Evolutionary conservation across 2,797 vertebrate species (phyloP).

Genomic region (Anabas testudineus): DNA sequence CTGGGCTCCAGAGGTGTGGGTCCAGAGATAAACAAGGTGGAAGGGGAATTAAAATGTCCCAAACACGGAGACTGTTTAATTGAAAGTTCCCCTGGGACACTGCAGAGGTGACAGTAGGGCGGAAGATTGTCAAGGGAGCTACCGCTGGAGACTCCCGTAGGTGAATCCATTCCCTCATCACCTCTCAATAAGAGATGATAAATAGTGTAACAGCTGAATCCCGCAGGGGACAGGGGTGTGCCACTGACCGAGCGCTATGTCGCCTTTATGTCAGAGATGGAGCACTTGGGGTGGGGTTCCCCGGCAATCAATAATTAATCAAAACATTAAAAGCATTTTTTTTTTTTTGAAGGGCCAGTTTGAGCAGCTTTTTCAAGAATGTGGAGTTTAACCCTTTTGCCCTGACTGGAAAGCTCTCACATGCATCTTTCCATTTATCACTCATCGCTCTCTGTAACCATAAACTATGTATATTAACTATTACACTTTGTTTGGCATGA

Average conservation of each 20-base stretch:
- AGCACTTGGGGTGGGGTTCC: conserved; percentile 32
- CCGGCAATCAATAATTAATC: conserved; percentile 85
- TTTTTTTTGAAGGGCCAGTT: conserved; percentile 75
- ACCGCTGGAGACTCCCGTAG: conserved; percentile 73
- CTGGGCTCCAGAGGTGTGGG: conserved; percentile 72
- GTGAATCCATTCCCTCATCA: conserved; percentile 79
- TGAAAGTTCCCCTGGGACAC: conserved; percentile 81
- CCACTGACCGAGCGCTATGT: conserved; percentile 37
- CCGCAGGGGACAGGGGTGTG: conserved; percentile 66
- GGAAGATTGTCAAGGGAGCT: conserved; percentile 64
- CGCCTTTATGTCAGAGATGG: conserved; percentile 71
- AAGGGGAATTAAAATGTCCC: conserved; percentile 83
- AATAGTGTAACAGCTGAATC: conserved; percentile 74
- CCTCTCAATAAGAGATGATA: conserved; percentile 80
- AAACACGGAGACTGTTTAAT: conserved; percentile 80
- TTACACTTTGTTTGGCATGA: too few species aligned
- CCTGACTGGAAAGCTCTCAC: too few species aligned
- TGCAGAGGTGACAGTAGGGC: conserved; percentile 49
- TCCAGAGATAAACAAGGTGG: conserved; percentile 78
- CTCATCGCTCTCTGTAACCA: too few species aligned
- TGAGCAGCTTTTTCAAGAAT: conserved; percentile 26
- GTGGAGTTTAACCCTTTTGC: too few species aligned
- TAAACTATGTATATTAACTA: too few species aligned
- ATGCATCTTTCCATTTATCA: too few species aligned
- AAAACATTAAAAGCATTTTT: conserved; percentile 78